Evolutionary conservation across 1,140 invertebrate species (phyloP).

Genomic region (Leptestheria dahalacensis): DNA sequence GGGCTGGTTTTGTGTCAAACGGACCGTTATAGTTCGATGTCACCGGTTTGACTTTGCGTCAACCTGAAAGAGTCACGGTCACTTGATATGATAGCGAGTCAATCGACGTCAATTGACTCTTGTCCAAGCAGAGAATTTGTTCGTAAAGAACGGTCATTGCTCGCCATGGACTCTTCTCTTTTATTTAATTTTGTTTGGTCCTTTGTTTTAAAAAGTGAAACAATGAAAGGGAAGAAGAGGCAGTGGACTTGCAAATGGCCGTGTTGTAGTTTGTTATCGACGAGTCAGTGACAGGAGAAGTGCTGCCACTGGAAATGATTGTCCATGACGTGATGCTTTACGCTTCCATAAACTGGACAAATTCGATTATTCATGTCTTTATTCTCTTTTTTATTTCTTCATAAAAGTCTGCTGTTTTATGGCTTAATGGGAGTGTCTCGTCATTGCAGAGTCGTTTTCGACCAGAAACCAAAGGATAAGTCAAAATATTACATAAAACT

Average conservation of each 20-base stretch:
- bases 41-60: not conserved
- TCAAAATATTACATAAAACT: no score
- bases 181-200: not conserved
- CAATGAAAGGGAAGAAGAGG: no score
- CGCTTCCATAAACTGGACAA: not conserved
- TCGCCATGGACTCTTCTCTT: not conserved
- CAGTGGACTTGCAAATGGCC: no score
- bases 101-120: not conserved
- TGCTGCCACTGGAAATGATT: not conserved
- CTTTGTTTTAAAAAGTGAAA: not conserved
- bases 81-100: not conserved
- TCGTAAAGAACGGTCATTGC: not conserved
- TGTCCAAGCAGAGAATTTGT: not conserved
- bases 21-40: not conserved
- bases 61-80: not conserved
- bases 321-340: not conserved
- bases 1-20: not conserved
- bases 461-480: no score
- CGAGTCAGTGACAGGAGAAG: not conserved
- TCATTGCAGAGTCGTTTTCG: no score
- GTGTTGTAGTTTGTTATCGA: not conserved
- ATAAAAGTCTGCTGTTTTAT: not conserved
- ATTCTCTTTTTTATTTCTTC: not conserved
- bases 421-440: not conserved
- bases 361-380: not conserved